Percentiles rank a stretch among this genome's conserved stretches.
Conservation (phyloP, 1,140 invertebrate species). For the Drosophila dunni region DNA sequence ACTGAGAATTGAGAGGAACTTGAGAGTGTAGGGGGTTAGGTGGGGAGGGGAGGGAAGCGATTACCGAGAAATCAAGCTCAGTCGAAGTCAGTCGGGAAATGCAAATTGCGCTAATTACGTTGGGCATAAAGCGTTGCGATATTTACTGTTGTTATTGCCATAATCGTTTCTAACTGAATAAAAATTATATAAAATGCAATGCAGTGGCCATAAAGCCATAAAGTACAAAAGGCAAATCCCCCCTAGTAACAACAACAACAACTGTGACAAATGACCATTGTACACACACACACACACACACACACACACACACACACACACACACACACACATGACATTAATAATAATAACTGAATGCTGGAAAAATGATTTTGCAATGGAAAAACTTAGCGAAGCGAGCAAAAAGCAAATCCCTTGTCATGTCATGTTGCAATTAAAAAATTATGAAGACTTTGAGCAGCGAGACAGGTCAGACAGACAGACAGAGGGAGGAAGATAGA, state of each 20-base stretch:
- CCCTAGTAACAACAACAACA: slow-evolving; percentile 47
- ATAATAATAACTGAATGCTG: slow-evolving; percentile 79
- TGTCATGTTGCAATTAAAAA: slow-evolving; percentile 80
- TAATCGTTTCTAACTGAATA: slow-evolving; percentile 74
- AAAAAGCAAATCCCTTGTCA: slow-evolving; percentile 77
- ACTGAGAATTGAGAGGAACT: not conserved
- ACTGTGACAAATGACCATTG: slow-evolving; percentile 72
- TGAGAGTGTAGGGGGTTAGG: not conserved
- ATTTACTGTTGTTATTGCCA: slow-evolving; percentile 65
- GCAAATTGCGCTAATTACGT: slow-evolving; percentile 78
- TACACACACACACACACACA: too few relatives aligned
- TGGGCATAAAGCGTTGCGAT: slow-evolving; percentile 57
- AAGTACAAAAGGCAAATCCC: slow-evolving; percentile 63
- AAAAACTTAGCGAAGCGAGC: slow-evolving; percentile 64
- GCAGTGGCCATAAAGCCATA: slow-evolving; percentile 78
- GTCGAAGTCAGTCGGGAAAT: slow-evolving; percentile 70
- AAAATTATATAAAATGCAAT: slow-evolving; percentile 56
- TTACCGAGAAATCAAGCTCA: slow-evolving; percentile 56
- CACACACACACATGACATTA: slow-evolving; percentile 57
- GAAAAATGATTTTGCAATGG: slow-evolving; percentile 69
- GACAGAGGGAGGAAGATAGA: not conserved
- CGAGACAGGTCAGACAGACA: slow-evolving; percentile 32
- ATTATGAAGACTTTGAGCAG: slow-evolving; percentile 60
- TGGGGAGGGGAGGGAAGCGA: slow-evolving; percentile 28
- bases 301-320: too few relatives aligned